Percentiles rank a stretch among this genome's conserved stretches.
Conservation (phyloP, 37 sponge, comb jelly and placozoan species). For the Tethya wilhelma region DNA sequence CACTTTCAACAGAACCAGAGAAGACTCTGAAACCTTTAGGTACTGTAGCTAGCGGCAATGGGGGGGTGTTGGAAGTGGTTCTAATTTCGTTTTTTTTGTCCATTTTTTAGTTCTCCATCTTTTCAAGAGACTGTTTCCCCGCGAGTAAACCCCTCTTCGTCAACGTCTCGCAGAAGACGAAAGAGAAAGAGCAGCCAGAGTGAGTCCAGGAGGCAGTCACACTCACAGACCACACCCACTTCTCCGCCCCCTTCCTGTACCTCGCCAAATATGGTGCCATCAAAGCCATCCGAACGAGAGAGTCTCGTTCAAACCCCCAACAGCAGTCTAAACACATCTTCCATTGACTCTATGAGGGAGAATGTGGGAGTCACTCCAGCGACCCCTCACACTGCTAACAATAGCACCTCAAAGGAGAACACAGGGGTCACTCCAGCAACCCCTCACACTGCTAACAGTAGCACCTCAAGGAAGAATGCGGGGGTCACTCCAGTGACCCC, state of each 20-base stretch:
- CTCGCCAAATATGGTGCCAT: not conserved
- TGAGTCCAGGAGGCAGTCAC: not conserved
- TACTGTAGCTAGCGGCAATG: not conserved
- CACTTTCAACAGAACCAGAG: not conserved
- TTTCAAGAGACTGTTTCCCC: slow-evolving; percentile 3
- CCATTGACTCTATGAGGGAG: no score
- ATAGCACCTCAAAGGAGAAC: no score
- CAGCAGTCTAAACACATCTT: no score
- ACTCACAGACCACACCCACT: not conserved
- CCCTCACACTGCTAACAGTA: no score
- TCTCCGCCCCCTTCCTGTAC: not conserved
- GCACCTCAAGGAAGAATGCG: no score
- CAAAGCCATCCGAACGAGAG: no score
- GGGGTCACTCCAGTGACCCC: no score
- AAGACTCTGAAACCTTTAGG: not conserved
- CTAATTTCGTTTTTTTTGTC: not conserved
- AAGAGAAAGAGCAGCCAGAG: slow-evolving; percentile 31
- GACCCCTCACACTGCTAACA: no score
- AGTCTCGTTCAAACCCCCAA: no score
- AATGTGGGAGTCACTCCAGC: no score
- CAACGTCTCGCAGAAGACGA: slow-evolving; percentile 9
- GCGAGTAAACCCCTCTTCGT: not conserved
- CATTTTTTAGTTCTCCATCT: not conserved
- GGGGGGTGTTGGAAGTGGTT: no score
- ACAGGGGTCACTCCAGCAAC: no score